phyloP scores from a whole-genome alignment of 2,113 vertebrate species.

The Esox niger region DNA sequence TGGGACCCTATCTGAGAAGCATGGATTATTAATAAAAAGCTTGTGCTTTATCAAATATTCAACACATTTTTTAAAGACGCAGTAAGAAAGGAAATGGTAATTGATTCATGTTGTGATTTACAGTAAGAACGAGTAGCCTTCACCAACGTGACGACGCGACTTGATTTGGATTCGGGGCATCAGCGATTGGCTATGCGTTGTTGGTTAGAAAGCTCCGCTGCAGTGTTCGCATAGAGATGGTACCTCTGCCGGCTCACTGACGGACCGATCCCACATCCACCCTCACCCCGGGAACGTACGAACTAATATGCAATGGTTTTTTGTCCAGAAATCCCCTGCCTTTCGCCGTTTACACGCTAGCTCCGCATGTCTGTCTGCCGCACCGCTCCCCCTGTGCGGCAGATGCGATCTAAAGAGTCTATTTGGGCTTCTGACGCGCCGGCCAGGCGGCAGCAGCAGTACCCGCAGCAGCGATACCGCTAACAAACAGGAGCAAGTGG shows the following conservation, averaged over 20 bases:
- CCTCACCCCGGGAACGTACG: slow-evolving; percentile 75
- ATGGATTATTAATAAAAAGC: slow-evolving; percentile 66
- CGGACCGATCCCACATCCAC: slow-evolving; percentile 72
- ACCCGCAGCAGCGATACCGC: slow-evolving; percentile 44
- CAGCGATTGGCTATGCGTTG: slow-evolving; percentile 68
- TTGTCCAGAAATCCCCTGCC: slow-evolving; percentile 84
- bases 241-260: slow-evolving; percentile 62
- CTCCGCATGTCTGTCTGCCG: slow-evolving; percentile 71
- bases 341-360: slow-evolving; percentile 81
- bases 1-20: slow-evolving; percentile 28
- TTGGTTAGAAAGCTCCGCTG: slow-evolving; percentile 81
- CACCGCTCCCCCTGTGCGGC: slow-evolving; percentile 67
- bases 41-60: slow-evolving; percentile 58
- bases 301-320: slow-evolving; percentile 92
- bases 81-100: slow-evolving; percentile 9
- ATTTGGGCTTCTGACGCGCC: slow-evolving; percentile 68
- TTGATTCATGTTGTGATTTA: slow-evolving; percentile 37
- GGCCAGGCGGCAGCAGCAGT: slow-evolving; percentile 67
- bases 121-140: slow-evolving; percentile 53
- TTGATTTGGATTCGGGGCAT: slow-evolving; percentile 51
- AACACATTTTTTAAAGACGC: slow-evolving; percentile 46
- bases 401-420: slow-evolving; percentile 73
- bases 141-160: slow-evolving; percentile 66
- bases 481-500: slow-evolving; percentile 52
- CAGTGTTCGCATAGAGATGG: slow-evolving; percentile 75